Percentiles rank a stretch among this genome's conserved stretches.
These are phyloP conservation scores for Sipha maydis DNA, from an alignment of 2,888 invertebrate genomes.

Conservation along the genomic window DNA sequence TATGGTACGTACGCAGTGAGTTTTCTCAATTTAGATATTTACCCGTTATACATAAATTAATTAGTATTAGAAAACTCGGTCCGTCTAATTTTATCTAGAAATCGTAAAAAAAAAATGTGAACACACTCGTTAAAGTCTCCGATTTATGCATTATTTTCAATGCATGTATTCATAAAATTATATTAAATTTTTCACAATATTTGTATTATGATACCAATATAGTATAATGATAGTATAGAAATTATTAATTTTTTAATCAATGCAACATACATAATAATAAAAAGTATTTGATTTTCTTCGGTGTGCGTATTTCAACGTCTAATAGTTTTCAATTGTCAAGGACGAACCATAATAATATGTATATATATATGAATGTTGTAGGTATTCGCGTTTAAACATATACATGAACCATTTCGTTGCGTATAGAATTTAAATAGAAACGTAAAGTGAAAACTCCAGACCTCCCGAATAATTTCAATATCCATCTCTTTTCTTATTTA, in stretches of 20 bases:
- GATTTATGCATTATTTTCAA: background rate
- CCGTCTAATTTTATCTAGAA: background rate
- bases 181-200: background rate
- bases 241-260: background rate
- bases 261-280: background rate
- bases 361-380: background rate
- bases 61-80: background rate
- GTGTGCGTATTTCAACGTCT: conserved; percentile 2
- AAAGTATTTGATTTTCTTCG: background rate
- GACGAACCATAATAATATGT: background rate
- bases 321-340: conserved; percentile 25
- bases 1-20: background rate
- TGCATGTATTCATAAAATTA: background rate
- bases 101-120: conserved; percentile 4
- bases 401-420: conserved; percentile 22
- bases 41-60: background rate
- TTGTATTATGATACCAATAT: background rate
- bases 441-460: conserved; percentile 53
- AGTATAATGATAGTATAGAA: background rate
- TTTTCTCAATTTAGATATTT: background rate
- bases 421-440: conserved; percentile 42
- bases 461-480: conserved; percentile 13
- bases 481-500: background rate
- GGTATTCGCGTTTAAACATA: conserved; percentile 4
- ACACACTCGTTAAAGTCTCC: conserved; percentile 21